Conservation (phyloP, 2,888 invertebrate genomes). For the Brachynemurus nebulosus region DNA sequence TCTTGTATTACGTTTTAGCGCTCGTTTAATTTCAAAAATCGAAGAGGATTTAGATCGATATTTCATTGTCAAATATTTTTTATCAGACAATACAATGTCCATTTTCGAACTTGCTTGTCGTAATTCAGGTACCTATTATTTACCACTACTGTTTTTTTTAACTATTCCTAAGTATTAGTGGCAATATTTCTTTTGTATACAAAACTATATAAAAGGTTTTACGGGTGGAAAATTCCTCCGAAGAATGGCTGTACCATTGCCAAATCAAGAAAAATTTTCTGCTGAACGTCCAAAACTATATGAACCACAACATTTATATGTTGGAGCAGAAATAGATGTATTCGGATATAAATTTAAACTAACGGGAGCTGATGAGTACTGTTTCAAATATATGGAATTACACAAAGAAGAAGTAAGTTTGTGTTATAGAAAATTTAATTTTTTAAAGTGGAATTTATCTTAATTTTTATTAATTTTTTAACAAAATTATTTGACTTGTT, state of each 20-base stretch:
- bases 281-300: slow-evolving; percentile 62
- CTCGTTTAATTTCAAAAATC: slow-evolving; percentile 58
- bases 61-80: slow-evolving; percentile 68
- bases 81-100: slow-evolving; percentile 72
- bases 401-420: slow-evolving; percentile 62
- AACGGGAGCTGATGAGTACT: slow-evolving; percentile 73
- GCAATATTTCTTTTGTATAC: slow-evolving; percentile 9
- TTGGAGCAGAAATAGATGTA: slow-evolving; percentile 66
- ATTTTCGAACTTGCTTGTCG: slow-evolving; percentile 62
- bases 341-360: slow-evolving; percentile 68
- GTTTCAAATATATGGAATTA: slow-evolving; percentile 74
- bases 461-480: no score
- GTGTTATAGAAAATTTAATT: no score
- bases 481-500: no score
- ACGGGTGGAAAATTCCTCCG: slow-evolving; percentile 49
- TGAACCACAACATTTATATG: slow-evolving; percentile 66
- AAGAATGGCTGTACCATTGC: slow-evolving; percentile 55
- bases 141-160: no score
- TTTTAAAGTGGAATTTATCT: no score
- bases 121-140: slow-evolving; percentile 62
- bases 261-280: slow-evolving; percentile 55
- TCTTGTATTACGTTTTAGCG: slow-evolving; percentile 64
- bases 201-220: slow-evolving; percentile 13
- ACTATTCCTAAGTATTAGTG: not conserved
- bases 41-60: slow-evolving; percentile 48